phyloP scores from a whole-genome alignment of 2,113 vertebrate species.

The Nicator chloris region DNA sequence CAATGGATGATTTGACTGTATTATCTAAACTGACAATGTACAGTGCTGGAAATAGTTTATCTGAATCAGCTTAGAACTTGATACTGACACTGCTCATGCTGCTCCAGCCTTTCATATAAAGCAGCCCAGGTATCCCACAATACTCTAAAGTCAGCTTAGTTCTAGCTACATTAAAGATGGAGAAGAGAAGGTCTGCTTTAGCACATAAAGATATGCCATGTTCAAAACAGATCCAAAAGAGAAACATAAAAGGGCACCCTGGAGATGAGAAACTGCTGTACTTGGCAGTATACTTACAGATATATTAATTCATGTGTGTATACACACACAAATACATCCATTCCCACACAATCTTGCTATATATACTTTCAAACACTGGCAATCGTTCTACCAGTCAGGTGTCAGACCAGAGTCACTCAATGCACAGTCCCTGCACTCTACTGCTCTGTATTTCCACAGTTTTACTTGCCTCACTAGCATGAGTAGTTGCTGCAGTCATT shows the following conservation, averaged over 20 bases:
- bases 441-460: background rate
- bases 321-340: background rate
- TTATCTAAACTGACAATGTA: background rate
- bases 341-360: background rate
- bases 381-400: background rate
- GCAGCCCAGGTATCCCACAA: fast-evolving
- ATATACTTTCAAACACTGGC: background rate
- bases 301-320: background rate
- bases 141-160: background rate
- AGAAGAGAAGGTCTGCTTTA: background rate
- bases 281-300: background rate
- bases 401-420: background rate
- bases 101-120: background rate
- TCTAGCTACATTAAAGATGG: background rate
- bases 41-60: background rate
- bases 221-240: background rate
- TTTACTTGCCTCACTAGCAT: background rate
- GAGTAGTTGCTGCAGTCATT: background rate
- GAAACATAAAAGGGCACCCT: background rate
- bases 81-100: background rate
- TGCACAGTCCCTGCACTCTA: no score
- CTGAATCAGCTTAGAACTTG: background rate
- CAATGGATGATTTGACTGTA: background rate
- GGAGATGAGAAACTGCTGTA: background rate
- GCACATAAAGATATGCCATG: background rate